Conservation (phyloP, 1,140 invertebrate genomes). For the Pygmarrhopalites habei region DNA sequence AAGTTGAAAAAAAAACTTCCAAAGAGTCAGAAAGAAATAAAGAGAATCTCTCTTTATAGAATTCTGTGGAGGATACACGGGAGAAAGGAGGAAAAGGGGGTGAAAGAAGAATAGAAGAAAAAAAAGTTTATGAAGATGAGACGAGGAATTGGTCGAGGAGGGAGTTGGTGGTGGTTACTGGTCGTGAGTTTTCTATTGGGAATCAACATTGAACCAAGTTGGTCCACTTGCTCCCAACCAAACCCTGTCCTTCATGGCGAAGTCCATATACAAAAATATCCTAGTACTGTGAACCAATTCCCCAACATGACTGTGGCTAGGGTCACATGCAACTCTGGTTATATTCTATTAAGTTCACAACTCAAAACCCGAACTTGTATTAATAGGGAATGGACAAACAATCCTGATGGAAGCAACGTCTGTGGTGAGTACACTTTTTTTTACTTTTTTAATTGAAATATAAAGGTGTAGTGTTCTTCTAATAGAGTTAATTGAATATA, state of each 20-base stretch:
- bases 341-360: neutral
- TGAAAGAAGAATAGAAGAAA: conserved; percentile 1
- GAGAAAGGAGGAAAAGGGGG: conserved; percentile 8
- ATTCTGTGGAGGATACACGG: neutral
- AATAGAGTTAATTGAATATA: too few species aligned
- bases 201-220: conserved; percentile 18
- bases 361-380: conserved; percentile 10
- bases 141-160: conserved; percentile 5
- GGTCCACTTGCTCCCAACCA: conserved; percentile 15
- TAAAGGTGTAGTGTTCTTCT: neutral
- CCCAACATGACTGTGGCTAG: conserved; percentile 15
- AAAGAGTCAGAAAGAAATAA: too few species aligned
- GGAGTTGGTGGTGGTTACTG: conserved; percentile 15
- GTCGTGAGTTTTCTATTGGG: conserved; percentile 8
- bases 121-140: conserved; percentile 18
- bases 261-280: neutral
- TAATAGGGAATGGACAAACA: conserved; percentile 13
- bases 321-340: conserved; percentile 10
- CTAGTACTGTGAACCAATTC: conserved; percentile 5
- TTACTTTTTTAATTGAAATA: neutral
- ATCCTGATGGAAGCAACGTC: neutral
- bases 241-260: conserved; percentile 9
- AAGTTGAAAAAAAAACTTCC: too few species aligned
- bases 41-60: too few species aligned
- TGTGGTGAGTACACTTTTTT: conserved; percentile 10